These are phyloP conservation scores for Prolemur simus DNA, from an alignment of 2,113 vertebrate species.

Conservation along the genomic window DNA sequence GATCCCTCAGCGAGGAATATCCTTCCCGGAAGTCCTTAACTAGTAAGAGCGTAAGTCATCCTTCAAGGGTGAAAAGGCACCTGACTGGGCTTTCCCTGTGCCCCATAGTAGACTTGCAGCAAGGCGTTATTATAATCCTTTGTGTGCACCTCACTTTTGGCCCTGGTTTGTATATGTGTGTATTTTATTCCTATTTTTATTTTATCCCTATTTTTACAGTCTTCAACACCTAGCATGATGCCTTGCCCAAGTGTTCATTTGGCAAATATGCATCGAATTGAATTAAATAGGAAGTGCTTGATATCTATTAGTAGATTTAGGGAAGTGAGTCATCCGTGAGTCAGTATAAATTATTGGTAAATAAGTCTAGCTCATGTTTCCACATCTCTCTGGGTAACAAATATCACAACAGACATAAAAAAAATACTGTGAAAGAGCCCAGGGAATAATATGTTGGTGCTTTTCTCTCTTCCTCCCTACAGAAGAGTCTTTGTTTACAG, in stretches of 20 bases:
- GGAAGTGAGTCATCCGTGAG: background rate
- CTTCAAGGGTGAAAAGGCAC: background rate
- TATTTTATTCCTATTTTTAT: too few species aligned
- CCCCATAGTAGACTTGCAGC: background rate
- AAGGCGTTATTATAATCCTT: background rate
- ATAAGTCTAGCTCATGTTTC: slow-evolving; percentile 18
- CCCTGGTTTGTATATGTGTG: background rate
- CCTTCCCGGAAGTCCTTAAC: background rate
- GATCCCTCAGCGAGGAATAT: background rate
- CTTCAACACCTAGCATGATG: background rate
- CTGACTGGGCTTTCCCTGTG: background rate
- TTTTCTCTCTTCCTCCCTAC: slow-evolving; percentile 67
- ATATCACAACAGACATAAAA: background rate
- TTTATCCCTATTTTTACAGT: background rate
- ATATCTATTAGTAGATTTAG: background rate
- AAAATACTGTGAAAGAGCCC: background rate
- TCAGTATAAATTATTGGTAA: background rate
- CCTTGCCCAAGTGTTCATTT: background rate
- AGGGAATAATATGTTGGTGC: slow-evolving; percentile 35
- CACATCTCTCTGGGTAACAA: background rate
- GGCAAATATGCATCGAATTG: background rate
- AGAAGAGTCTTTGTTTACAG: slow-evolving; percentile 91
- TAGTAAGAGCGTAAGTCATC: background rate
- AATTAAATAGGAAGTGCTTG: background rate
- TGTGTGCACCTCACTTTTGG: background rate